phyloP scores from a whole-genome alignment of 92 coral and sea anemone species.

The Porites evermanni region DNA sequence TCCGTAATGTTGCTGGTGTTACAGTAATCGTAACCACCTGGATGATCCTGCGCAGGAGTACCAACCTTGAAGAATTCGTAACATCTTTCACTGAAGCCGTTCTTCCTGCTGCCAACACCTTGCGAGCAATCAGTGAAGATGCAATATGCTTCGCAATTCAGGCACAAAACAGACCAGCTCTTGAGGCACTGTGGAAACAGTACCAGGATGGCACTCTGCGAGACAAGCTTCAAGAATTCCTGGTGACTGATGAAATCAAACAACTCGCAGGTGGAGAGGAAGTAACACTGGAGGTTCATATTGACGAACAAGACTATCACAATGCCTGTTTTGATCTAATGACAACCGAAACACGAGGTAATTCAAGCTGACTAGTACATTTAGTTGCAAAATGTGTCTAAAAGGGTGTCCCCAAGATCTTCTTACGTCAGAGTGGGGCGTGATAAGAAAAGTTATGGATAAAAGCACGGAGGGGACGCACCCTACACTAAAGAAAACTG shows the following conservation, averaged over 20 bases:
- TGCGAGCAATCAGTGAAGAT: conserved; percentile 23
- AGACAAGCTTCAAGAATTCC: conserved; percentile 39
- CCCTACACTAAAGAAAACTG: too few relatives aligned
- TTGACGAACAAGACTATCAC: conserved; percentile 61
- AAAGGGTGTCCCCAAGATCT: too few relatives aligned
- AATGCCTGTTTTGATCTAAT: conserved; percentile 62
- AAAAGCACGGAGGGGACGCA: too few relatives aligned
- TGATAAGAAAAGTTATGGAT: too few relatives aligned
- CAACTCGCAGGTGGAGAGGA: conserved; percentile 45
- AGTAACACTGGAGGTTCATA: conserved; percentile 53
- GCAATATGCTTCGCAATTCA: conserved; percentile 4
- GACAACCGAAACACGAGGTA: conserved; percentile 55
- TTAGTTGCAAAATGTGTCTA: too few relatives aligned
- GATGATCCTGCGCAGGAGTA: conserved; percentile 22
- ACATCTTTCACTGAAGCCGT: conserved; percentile 12
- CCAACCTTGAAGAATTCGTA: conserved; percentile 17
- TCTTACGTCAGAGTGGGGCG: too few relatives aligned
- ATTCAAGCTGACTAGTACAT: not conserved
- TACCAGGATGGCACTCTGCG: conserved; percentile 63
- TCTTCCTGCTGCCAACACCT: conserved; percentile 11
- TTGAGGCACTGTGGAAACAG: not conserved
- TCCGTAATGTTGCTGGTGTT: conserved; percentile 26
- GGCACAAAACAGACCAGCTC: conserved; percentile 1
- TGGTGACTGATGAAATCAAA: conserved; percentile 65
- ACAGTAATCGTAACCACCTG: conserved; percentile 7